Percentiles rank a stretch among this genome's conserved stretches.
Evolutionary conservation across 1,140 invertebrate genomes (phyloP).

Genomic region (Rhynchophorus ferrugineus): DNA sequence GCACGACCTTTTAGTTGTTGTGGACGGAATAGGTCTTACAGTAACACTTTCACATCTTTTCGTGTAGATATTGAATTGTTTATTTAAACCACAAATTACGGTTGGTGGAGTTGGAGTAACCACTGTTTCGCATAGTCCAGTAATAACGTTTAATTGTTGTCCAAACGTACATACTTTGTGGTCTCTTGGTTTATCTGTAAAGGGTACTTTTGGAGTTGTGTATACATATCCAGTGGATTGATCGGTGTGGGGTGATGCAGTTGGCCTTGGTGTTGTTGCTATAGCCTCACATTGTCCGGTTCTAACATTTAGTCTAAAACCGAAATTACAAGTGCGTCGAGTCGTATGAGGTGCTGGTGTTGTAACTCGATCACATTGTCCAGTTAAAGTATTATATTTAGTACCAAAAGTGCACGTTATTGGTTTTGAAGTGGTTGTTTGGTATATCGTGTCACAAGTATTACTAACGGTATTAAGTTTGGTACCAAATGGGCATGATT

Average conservation of each 20-base stretch:
- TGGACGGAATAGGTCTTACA: not conserved
- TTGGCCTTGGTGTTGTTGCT: not conserved
- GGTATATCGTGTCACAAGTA: not conserved
- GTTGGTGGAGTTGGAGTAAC: not conserved
- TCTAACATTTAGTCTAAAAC: not conserved
- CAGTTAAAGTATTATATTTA: not conserved
- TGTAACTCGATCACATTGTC: not conserved
- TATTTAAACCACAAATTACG: too few relatives aligned
- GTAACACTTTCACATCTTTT: not conserved
- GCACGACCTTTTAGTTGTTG: not conserved
- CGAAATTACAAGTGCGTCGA: not conserved
- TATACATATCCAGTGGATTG: not conserved
- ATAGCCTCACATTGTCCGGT: slow-evolving; percentile 1
- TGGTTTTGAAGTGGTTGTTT: not conserved
- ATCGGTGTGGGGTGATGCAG: not conserved
- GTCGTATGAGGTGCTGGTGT: not conserved
- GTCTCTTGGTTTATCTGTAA: not conserved
- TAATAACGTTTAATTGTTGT: slow-evolving; percentile 5
- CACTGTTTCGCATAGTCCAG: slow-evolving; percentile 7
- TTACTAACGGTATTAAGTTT: not conserved
- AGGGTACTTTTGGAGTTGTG: not conserved
- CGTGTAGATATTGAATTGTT: too few relatives aligned
- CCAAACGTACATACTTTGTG: slow-evolving; percentile 3
- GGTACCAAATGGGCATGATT: not conserved
- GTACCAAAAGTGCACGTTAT: not conserved